A percentile compares a stretch with the other conserved stretches of the same genome.
Evolutionary conservation across 1,140 invertebrate genomes (phyloP).

Genomic region (Chrysopa pallens): DNA sequence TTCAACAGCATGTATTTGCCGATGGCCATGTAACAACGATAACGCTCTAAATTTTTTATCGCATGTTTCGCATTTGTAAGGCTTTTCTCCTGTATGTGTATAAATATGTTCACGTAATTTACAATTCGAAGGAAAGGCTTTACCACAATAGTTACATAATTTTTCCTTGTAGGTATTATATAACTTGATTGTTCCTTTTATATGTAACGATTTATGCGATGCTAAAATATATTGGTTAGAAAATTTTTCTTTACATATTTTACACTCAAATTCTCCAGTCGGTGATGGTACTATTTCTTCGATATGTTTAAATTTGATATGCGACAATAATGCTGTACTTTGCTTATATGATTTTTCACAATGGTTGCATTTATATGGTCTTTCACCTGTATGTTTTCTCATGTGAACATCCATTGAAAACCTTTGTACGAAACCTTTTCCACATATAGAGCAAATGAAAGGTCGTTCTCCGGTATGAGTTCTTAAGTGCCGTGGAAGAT

Average conservation of each 20-base stretch:
- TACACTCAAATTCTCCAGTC: no score
- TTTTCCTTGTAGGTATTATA: no score
- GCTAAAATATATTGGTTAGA: no score
- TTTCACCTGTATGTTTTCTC: constrained; percentile 6
- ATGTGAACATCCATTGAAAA: constrained; percentile 6
- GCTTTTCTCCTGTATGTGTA: constrained; percentile 25
- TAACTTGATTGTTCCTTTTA: no score
- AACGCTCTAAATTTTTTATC: no score
- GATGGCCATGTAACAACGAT: no score
- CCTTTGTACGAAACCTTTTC: constrained; percentile 4
- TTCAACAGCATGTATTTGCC: no score
- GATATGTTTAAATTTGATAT: constrained; percentile 6
- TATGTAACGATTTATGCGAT: constrained; percentile 1
- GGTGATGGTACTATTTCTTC: constrained; percentile 5
- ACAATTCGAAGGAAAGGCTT: constrained; percentile 50
- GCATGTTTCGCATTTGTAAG: background rate
- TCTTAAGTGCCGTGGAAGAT: background rate
- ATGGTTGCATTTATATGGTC: constrained; percentile 5
- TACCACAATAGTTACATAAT: constrained; percentile 40
- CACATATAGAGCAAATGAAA: constrained; percentile 4
- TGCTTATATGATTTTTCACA: constrained; percentile 7
- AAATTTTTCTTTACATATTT: no score
- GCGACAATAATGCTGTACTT: constrained; percentile 6
- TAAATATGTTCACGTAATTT: constrained; percentile 29
- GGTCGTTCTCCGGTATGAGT: constrained; percentile 6